These are phyloP conservation scores for Cheracebus regulus DNA, from an alignment of 2,797 vertebrate species.

Conservation along the genomic window DNA sequence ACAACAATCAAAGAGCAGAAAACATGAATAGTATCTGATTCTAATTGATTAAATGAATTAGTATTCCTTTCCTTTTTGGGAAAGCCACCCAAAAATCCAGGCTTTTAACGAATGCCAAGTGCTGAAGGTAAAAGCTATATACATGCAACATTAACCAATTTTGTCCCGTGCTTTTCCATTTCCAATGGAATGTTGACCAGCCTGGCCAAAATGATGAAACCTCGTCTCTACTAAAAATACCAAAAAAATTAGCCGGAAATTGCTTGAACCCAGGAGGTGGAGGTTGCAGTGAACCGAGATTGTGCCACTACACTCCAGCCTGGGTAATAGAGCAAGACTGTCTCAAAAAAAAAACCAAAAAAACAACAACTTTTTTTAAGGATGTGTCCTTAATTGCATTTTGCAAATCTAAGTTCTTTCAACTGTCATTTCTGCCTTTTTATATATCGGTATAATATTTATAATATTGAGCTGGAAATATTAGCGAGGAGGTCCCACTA, in stretches of 20 bases:
- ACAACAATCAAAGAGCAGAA: background rate
- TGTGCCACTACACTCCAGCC: no score
- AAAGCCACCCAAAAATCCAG: background rate
- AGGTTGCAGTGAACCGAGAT: no score
- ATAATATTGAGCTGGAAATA: no score
- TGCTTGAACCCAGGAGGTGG: no score
- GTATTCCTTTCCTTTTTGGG: background rate
- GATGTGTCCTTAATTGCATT: background rate
- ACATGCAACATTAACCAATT: background rate
- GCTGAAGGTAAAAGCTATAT: background rate
- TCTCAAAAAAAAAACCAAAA: no score
- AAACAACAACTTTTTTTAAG: no score
- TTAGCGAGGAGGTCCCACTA: no score
- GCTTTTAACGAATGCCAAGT: background rate
- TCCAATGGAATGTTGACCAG: background rate
- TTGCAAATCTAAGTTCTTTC: constrained; percentile 8
- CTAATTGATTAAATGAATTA: background rate
- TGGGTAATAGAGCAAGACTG: no score
- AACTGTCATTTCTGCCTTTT: background rate
- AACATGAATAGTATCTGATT: background rate
- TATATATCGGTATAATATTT: background rate
- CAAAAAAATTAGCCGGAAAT: no score
- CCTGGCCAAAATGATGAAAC: no score
- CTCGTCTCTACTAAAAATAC: no score
- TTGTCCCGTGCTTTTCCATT: background rate